These are phyloP conservation scores for Drosophila anceps DNA, from an alignment of 2,888 invertebrate species.

Conservation along the genomic window DNA sequence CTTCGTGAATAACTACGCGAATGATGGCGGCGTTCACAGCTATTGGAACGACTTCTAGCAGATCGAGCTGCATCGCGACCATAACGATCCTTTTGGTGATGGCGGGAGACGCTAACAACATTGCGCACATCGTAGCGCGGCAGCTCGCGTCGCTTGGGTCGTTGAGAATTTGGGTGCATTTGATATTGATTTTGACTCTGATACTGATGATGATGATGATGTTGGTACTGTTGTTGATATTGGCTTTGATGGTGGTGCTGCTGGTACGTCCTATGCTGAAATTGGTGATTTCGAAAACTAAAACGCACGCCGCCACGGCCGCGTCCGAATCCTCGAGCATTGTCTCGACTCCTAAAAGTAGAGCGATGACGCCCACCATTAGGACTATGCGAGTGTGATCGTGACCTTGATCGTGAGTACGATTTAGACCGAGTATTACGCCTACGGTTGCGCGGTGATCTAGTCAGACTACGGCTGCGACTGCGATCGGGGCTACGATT, in stretches of 20 bases:
- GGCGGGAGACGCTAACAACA: constrained; percentile 87
- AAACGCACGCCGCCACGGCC: constrained; percentile 55
- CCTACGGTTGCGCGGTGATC: constrained; percentile 50
- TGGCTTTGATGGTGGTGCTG: constrained; percentile 39
- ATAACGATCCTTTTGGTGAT: constrained; percentile 89
- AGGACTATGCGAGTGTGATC: constrained; percentile 52
- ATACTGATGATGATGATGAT: constrained; percentile 15
- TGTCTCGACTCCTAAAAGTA: constrained; percentile 38
- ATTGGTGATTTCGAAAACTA: constrained; percentile 56
- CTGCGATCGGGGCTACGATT: constrained; percentile 41
- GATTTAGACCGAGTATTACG: constrained; percentile 66
- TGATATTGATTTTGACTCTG: constrained; percentile 43
- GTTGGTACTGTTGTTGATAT: constrained; percentile 37
- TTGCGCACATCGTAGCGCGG: constrained; percentile 94
- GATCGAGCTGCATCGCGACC: constrained; percentile 89
- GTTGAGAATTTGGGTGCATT: constrained; percentile 48
- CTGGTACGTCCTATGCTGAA: constrained; percentile 49
- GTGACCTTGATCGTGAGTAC: constrained; percentile 62
- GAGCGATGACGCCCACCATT: constrained; percentile 30
- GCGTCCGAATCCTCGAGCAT: constrained; percentile 28
- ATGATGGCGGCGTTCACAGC: constrained; percentile 64
- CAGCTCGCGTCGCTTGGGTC: constrained; percentile 90
- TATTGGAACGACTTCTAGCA: constrained; percentile 83
- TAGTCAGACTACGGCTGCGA: constrained; percentile 45
- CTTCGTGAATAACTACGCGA: constrained; percentile 70